phyloP scores from a whole-genome alignment of 1,140 invertebrate genomes.

The Plectrocnemia conspersa region DNA sequence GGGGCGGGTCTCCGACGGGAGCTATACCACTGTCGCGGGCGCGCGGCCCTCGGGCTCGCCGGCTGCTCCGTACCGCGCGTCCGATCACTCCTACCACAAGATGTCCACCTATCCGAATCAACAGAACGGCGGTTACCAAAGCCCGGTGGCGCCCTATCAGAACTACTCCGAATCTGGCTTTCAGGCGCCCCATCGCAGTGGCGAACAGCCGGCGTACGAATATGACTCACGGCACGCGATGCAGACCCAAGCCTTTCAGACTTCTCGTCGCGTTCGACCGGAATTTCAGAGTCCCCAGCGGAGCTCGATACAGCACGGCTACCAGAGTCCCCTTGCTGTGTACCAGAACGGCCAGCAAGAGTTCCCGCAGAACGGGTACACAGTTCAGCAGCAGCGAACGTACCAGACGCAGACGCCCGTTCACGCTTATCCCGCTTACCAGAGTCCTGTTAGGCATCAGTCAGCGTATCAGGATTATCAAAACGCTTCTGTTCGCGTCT shows the following conservation, averaged over 20 bases:
- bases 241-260: too few relatives aligned
- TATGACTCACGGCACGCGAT: too few relatives aligned
- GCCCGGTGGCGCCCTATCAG: slow-evolving; percentile 39
- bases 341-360: slow-evolving; percentile 16
- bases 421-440: slow-evolving; percentile 41
- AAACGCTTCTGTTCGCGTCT: too few relatives aligned
- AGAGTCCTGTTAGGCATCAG: too few relatives aligned
- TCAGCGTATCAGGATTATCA: too few relatives aligned
- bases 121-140: slow-evolving; percentile 42
- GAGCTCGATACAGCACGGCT: slow-evolving; percentile 19
- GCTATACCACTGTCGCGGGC: too few relatives aligned
- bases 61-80: slow-evolving; percentile 40
- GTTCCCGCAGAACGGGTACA: slow-evolving; percentile 18
- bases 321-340: slow-evolving; percentile 15
- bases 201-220: too few relatives aligned
- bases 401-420: too few relatives aligned
- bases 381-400: slow-evolving; percentile 11
- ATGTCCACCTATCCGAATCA: slow-evolving; percentile 37
- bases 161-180: slow-evolving; percentile 38
- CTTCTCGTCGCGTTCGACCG: slow-evolving; percentile 12
- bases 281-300: slow-evolving; percentile 24
- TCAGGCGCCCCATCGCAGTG: slow-evolving; percentile 43
- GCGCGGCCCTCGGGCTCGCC: slow-evolving; percentile 40
- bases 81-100: slow-evolving; percentile 51
- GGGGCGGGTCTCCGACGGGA: too few relatives aligned